Evolutionary conservation across 1,140 invertebrate genomes (phyloP).

Genomic region (Drepana arcuata): DNA sequence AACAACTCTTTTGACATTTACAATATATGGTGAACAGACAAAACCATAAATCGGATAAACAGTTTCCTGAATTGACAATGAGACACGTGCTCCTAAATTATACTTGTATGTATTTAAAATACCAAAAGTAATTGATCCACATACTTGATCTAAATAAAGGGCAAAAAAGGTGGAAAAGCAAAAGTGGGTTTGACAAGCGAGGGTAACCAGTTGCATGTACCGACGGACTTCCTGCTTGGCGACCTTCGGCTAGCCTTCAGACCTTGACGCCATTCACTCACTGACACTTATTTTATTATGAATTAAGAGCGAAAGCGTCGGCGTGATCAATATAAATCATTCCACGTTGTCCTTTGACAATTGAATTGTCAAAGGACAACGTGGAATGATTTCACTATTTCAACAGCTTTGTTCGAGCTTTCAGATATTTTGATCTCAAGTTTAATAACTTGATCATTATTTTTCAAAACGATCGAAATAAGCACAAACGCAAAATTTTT

Average conservation of each 20-base stretch:
- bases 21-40: too few relatives aligned
- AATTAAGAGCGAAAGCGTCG: slow-evolving; percentile 24
- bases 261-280: slow-evolving; percentile 58
- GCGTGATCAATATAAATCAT: neutral
- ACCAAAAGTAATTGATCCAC: too few relatives aligned
- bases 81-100: too few relatives aligned
- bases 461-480: neutral
- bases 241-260: slow-evolving; percentile 61
- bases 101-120: too few relatives aligned
- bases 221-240: slow-evolving; percentile 64
- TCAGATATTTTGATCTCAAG: neutral
- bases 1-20: too few relatives aligned
- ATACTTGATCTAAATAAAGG: too few relatives aligned
- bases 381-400: neutral
- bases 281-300: slow-evolving; percentile 23
- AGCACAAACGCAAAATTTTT: neutral
- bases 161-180: too few relatives aligned
- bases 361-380: neutral
- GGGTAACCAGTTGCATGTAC: slow-evolving; percentile 55
- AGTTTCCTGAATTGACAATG: too few relatives aligned
- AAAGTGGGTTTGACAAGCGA: slow-evolving; percentile 50
- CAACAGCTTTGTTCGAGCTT: neutral
- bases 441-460: neutral
- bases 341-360: too few relatives aligned
- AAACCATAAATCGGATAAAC: too few relatives aligned